These are phyloP conservation scores for Catamblyrhynchus diadema DNA, from an alignment of 2,797 vertebrate genomes.

Conservation along the genomic window DNA sequence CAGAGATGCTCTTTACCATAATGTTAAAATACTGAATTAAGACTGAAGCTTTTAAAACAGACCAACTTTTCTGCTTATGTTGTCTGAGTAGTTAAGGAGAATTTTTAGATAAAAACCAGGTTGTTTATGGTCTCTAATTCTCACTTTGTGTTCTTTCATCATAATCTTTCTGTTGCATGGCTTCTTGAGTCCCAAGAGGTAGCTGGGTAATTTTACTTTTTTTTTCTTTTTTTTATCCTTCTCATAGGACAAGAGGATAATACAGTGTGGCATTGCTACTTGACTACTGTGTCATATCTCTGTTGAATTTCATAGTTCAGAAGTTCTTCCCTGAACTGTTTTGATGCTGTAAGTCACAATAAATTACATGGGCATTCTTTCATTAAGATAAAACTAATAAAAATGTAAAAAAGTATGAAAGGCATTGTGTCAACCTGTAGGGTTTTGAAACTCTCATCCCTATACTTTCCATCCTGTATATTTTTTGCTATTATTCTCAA, in stretches of 20 bases:
- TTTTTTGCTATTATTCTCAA: background rate
- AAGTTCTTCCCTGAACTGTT: background rate
- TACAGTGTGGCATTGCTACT: background rate
- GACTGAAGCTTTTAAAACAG: background rate
- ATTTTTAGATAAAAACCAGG: background rate
- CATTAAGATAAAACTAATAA: background rate
- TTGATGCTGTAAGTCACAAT: background rate
- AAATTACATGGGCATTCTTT: background rate
- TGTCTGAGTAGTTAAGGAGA: background rate
- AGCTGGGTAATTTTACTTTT: background rate
- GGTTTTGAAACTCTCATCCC: background rate
- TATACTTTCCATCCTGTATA: background rate
- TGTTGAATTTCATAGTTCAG: background rate
- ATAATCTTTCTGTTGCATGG: background rate
- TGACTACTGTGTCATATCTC: background rate
- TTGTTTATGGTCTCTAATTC: background rate
- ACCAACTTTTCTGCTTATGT: background rate
- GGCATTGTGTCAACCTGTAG: background rate
- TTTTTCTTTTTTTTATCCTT: background rate
- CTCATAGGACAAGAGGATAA: background rate
- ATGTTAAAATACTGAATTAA: background rate
- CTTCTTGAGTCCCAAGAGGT: background rate
- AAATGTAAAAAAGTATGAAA: background rate
- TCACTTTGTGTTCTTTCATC: background rate
- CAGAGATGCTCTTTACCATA: background rate